A percentile compares a stretch with the other conserved stretches of the same genome.
phyloP scores from a whole-genome alignment of 2,113 vertebrate genomes.

The Psilopsiagon aurifrons region DNA sequence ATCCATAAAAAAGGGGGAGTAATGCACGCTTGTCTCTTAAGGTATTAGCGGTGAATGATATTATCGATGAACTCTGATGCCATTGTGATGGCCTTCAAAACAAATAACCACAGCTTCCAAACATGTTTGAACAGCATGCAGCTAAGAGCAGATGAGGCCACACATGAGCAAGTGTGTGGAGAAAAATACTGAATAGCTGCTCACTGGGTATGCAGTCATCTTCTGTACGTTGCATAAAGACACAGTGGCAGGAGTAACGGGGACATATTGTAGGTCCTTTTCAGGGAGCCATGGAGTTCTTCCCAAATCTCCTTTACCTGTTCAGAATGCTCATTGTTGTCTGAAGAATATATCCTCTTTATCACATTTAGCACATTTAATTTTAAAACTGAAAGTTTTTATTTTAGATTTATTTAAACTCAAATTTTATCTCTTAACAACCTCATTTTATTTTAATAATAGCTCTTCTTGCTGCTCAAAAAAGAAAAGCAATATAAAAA shows the following conservation, averaged over 20 bases:
- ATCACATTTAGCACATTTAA: not conserved
- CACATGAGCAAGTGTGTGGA: not conserved
- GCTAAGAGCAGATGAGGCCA: slow-evolving; percentile 24
- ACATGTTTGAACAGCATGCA: not conserved
- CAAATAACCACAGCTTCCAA: slow-evolving; percentile 30
- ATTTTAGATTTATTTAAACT: not conserved
- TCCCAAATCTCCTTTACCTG: not conserved
- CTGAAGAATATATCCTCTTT: not conserved
- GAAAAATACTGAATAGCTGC: slow-evolving; percentile 10
- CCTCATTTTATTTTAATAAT: not conserved
- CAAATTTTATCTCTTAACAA: not conserved
- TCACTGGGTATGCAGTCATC: not conserved
- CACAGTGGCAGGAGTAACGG: not conserved
- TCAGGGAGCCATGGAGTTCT: not conserved
- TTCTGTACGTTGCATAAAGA: not conserved
- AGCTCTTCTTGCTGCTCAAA: not conserved
- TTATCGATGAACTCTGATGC: slow-evolving; percentile 5
- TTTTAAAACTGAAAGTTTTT: not conserved
- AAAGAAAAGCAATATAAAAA: not conserved
- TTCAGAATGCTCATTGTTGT: not conserved
- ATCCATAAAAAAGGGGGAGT: not conserved
- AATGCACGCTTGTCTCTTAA: not conserved
- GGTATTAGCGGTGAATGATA: not conserved
- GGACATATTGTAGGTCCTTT: not conserved
- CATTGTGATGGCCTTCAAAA: slow-evolving; percentile 10